Base-by-base conservation (phyloP, 2,888 invertebrate species). In the Siphlonurus alternatus region DNA sequence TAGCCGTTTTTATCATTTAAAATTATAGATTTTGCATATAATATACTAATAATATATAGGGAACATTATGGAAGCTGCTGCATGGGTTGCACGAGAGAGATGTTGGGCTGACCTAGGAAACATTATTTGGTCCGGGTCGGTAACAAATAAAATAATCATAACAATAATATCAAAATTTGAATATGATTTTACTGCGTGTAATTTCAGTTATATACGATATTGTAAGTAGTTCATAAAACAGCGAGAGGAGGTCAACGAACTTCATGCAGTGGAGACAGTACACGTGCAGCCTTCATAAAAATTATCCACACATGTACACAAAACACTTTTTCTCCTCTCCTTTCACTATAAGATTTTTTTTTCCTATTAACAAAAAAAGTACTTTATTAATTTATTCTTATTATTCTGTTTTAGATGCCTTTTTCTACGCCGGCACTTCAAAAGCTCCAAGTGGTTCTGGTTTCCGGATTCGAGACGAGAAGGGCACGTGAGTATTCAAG, bases 341-440 rank as follows among this genome's bases (percentile, higher is more conserved):
- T n/a, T n/a, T n/a, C n/a, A n/a, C 7, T 5, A 20, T 5, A 5
- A 54, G 19, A 20, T 5, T 20, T 20, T n/a, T 20, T 60, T 22
- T n/a, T 22, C 20, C 23, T 64, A n/a, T 19, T 38, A 38, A 38
- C 15, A 38, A 38, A 38, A 38, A 38, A 38, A 38, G 15, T 15
- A 38, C 38, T 10, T 38, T 5, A 38, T 38, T 38, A 15, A 64
- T 53, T 2, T 61, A 23, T 61, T 66, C 51, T 59, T 38, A 63
- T 65, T 53, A 69, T 67, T 61, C 67, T 69, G 67, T 77, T 77
- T 5, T 79, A 93, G 93, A 92, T 71, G 93, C 93, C 19, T 93
- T 86, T 74, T 94, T 94, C 79, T 93, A 91, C 79, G 91, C 88
- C 72, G 93, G 93, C 66, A 83, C 80, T 64, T 80, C 85, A 2